Evolutionary conservation across 2,888 invertebrate species (phyloP), one percentile per base, ranked within the genome.

Genomic region (Nebria salina): DNA sequence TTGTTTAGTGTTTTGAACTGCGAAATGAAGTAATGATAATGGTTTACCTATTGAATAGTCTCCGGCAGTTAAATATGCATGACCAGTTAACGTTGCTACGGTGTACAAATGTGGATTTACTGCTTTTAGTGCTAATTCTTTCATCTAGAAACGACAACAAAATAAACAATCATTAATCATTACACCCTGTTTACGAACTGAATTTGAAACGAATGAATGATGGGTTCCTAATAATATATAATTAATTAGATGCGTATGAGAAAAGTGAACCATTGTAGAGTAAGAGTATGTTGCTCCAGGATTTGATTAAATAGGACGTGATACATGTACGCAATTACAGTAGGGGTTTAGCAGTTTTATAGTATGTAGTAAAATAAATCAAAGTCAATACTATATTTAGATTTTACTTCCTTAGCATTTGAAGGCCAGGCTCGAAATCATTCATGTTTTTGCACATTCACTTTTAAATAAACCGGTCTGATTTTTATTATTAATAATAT

Each of bases 51-150:
- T 96, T 43, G 95, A 93, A 88, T 95, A 95, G 20, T 86, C 87
- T 54, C 95, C 95, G 75, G 92, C 93, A 2, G 94, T 90, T 80
- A 94, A 88, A 83, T 90, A 90, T 72, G 96, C 96, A 89, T 97
- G 97, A 0, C 96, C 96, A 7, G 97, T 97, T 82, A 98, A 90
- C 13, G 98, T 98, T 73, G 97, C 97, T 85, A 98, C 92, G 6
- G 97, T 97, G 89, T 96, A 96, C 79, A 98, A 89, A 89, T 96
- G 95, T 8, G 97, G 95, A 89, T 94, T 93, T 7, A 92, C 91
- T 83, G 95, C 93, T 83, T 90, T 89, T 13, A 91, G 85, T 5
- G 96, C 97, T 86, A 93, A 90, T 87, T 94, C 94, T 87, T 92
- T 93, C 89, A 94, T 90, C 91, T 93, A 87, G 5, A 70, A 70